Evolutionary conservation across 2,888 invertebrate genomes (phyloP).

Genomic region (Cantharis rufa): DNA sequence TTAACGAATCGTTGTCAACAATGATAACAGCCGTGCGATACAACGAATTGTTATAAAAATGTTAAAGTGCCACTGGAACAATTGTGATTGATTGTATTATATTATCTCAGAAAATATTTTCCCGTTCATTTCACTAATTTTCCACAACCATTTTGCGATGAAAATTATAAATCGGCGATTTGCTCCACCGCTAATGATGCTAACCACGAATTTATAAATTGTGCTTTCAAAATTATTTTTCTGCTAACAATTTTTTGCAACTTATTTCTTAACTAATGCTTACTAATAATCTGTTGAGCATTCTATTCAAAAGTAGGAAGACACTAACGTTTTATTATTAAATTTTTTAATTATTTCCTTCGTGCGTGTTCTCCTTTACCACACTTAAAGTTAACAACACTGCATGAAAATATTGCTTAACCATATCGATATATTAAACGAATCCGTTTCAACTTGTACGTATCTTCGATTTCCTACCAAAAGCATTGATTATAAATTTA

Average conservation of each 20-base stretch:
- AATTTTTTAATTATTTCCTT: background rate
- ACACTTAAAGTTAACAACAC: slow-evolving; percentile 15
- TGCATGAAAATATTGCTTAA: slow-evolving; percentile 36
- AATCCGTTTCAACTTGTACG: slow-evolving; percentile 16
- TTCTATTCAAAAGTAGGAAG: background rate
- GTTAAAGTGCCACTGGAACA: background rate
- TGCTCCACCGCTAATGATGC: background rate
- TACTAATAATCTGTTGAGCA: background rate
- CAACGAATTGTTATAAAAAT: background rate
- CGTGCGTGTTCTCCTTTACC: background rate
- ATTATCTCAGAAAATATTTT: background rate
- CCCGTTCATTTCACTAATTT: background rate
- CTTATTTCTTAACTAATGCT: background rate
- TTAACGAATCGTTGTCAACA: background rate
- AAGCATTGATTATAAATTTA: too few relatives aligned
- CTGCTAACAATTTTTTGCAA: background rate
- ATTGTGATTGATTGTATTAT: background rate
- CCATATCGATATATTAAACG: background rate
- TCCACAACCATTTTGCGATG: background rate
- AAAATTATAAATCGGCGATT: background rate
- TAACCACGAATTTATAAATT: background rate
- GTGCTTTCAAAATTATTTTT: background rate
- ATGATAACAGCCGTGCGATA: background rate
- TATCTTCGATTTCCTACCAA: background rate
- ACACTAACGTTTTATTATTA: background rate